Base-by-base conservation (phyloP, 2,113 vertebrate genomes). In the Mixornis gularis region DNA sequence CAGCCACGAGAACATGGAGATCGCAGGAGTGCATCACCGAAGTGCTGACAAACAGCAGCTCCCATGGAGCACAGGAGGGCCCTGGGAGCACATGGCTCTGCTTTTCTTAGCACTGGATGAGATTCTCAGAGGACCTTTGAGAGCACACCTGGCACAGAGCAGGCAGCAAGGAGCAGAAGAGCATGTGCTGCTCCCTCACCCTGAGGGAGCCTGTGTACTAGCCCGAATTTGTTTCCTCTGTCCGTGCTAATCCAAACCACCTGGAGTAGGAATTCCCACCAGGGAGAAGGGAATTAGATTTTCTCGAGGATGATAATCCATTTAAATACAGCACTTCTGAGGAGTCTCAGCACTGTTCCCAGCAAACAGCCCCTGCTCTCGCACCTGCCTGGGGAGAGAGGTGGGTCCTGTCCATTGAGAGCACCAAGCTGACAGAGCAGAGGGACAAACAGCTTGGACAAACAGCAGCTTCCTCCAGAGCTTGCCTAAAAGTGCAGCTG, bases 1-100 rank as follows among this genome's bases (percentile, higher is more conserved):
- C 24, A 62, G 60, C 32, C 55, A 52, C 3, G 5, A 15, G 79
- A 76, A 87, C 78, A 62, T 0, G 25, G 36, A n/a, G 71, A 46
- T 13, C 0, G 0, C 30, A 56, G 78, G 22, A 25, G 2, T 7
- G 72, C 22, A 29, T 73, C 94, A 94, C 13, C 1, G 0, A 6
- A 11, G 85, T 24, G 11, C 79, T 40, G 84, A 56, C 72, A 87
- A 86, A 93, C 69, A 93, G 71, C 83, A 51, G 30, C 77, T 53
- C 84, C 84, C 64, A 13, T 0, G 0, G 79, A 44, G 66, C 76
- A 65, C 55, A 27, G 63, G 40, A 29, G 41, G 40, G 60, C 44
- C 51, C 69, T 2, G 44, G 1, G 12, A 90, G 29, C 29, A 7
- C 55, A 1, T 1, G 15, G 59, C 51, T 44, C 79, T n/a, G 5